A percentile compares a stretch with the other conserved stretches of the same genome.
Evolutionary conservation across 2,888 invertebrate species (phyloP).

Genomic region (Ariolimax columbianus): DNA sequence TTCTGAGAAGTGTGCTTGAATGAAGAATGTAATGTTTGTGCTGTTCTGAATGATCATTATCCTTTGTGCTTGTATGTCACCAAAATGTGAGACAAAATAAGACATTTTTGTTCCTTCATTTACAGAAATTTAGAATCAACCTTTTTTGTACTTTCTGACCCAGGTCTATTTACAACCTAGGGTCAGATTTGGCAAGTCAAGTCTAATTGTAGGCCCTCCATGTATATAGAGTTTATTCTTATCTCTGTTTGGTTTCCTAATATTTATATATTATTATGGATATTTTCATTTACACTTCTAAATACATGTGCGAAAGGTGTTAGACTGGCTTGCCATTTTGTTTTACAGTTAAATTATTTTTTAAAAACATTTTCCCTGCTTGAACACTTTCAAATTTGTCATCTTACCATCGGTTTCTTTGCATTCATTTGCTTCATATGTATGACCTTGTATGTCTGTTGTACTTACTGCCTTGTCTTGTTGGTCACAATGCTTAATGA

Average conservation of each 20-base stretch:
- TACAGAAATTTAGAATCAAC: slow-evolving; percentile 29
- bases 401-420: background rate
- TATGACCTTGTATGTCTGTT: background rate
- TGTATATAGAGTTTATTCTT: slow-evolving; percentile 45
- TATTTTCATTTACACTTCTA: slow-evolving; percentile 43
- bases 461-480: background rate
- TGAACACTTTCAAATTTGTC: background rate
- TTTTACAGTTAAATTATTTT: background rate
- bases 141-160: slow-evolving; percentile 12
- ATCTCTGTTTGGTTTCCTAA: background rate
- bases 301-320: slow-evolving; percentile 50
- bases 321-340: slow-evolving; percentile 48
- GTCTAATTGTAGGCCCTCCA: slow-evolving; percentile 53
- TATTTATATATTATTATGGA: slow-evolving; percentile 2
- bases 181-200: slow-evolving; percentile 47
- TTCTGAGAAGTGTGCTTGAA: background rate
- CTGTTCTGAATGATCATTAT: background rate
- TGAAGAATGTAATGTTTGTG: background rate
- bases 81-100: background rate
- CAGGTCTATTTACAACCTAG: slow-evolving; percentile 48
- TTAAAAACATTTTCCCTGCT: background rate
- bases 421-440: background rate
- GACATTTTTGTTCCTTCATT: background rate
- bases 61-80: background rate
- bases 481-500: background rate